A percentile compares a stretch with the other conserved stretches of the same genome.
Conservation (phyloP, 2,113 vertebrate species). For the Nycticebus coucang region DNA sequence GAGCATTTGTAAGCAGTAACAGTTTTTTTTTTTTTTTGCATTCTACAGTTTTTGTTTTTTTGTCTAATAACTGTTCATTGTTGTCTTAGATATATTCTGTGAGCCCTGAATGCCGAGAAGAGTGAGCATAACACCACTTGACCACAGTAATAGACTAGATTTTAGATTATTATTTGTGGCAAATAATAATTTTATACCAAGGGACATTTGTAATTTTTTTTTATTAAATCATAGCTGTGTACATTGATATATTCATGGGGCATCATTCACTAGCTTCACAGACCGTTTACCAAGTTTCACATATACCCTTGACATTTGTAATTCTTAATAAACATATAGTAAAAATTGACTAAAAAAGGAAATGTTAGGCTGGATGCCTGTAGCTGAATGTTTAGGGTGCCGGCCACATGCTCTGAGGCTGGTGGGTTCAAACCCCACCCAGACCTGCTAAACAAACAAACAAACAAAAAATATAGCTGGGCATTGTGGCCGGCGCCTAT, state of each 20-base stretch:
- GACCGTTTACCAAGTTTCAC: too few species aligned
- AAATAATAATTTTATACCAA: neutral
- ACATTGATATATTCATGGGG: too few species aligned
- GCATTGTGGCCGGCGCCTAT: too few species aligned
- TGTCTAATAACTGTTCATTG: neutral
- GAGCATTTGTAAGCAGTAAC: neutral
- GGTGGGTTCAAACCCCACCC: too few species aligned
- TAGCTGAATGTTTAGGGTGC: too few species aligned
- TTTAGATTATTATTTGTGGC: neutral
- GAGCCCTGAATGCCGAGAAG: neutral
- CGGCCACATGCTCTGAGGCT: too few species aligned
- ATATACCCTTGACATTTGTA: neutral
- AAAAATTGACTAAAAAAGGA: neutral
- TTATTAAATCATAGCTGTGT: too few species aligned
- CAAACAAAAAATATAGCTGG: too few species aligned
- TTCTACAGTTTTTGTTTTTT: neutral
- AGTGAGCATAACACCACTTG: neutral
- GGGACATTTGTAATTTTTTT: neutral
- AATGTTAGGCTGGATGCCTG: too few species aligned
- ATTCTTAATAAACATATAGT: constrained; percentile 32
- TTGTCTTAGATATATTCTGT: neutral
- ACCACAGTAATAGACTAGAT: neutral
- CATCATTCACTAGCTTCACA: too few species aligned
- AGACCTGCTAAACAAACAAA: too few species aligned
- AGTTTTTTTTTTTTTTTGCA: neutral